Evolutionary conservation across 1,140 invertebrate species (phyloP).

Genomic region (Diorhabda sublineata): DNA sequence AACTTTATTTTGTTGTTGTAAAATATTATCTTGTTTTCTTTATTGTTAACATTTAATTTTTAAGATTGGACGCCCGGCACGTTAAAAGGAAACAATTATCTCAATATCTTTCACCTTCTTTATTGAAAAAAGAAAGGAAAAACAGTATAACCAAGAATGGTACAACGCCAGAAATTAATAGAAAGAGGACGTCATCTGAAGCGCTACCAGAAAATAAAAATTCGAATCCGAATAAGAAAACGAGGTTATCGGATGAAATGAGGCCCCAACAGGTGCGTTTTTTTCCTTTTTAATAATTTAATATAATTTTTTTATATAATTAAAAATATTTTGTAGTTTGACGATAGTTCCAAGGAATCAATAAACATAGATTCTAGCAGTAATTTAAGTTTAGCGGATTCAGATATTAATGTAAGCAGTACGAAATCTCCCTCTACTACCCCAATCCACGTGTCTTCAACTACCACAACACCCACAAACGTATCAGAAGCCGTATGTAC

Average conservation of each 20-base stretch:
- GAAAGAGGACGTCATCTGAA: conserved; percentile 42
- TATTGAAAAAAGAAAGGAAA: conserved; percentile 67
- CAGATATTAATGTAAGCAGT: conserved; percentile 17
- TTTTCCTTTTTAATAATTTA: neutral
- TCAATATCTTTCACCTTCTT: conserved; percentile 66
- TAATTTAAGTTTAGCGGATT: conserved; percentile 36
- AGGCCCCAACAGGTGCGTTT: conserved; percentile 28
- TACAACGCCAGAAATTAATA: conserved; percentile 7
- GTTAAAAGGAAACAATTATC: conserved; percentile 66
- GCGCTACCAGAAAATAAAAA: conserved; percentile 19
- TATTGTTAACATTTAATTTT: neutral
- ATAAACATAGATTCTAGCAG: conserved; percentile 44
- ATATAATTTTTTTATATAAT: neutral
- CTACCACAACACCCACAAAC: conserved; percentile 6
- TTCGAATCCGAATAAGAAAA: conserved; percentile 34
- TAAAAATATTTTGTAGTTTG: conserved; percentile 32
- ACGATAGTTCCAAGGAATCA: conserved; percentile 45
- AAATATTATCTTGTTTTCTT: neutral
- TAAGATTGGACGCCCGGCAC: conserved; percentile 71
- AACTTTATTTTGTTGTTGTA: neutral
- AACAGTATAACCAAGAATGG: conserved; percentile 42
- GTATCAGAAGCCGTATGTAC: conserved; percentile 32
- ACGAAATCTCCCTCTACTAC: conserved; percentile 1
- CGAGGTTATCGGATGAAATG: conserved; percentile 38
- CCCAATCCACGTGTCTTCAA: conserved; percentile 8